A percentile compares a stretch with the other conserved stretches of the same genome.
Conservation (phyloP, 1,140 invertebrate genomes). For the Microvelia longipes region DNA sequence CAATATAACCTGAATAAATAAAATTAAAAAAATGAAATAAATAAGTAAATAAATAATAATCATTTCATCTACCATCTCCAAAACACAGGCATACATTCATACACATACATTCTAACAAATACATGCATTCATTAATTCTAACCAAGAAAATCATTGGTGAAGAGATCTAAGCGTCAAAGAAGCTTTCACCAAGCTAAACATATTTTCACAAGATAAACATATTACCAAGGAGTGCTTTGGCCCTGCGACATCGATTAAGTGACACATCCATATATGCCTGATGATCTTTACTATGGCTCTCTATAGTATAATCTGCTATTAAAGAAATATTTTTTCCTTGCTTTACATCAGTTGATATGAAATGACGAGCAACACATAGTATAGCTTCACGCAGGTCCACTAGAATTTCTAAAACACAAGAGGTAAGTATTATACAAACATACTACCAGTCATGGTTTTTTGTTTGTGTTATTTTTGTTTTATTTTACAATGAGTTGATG, state of each 20-base stretch:
- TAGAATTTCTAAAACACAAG: slow-evolving; percentile 57
- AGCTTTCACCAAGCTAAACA: too few relatives aligned
- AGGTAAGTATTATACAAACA: slow-evolving; percentile 12
- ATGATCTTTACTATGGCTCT: slow-evolving; percentile 86
- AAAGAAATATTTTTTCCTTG: slow-evolving; percentile 52
- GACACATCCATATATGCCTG: slow-evolving; percentile 86
- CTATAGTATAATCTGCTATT: slow-evolving; percentile 85
- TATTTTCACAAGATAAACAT: too few relatives aligned
- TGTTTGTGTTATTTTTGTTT: not conserved
- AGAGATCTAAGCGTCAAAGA: too few relatives aligned
- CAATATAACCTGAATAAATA: too few relatives aligned
- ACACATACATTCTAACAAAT: too few relatives aligned
- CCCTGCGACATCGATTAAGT: slow-evolving; percentile 68
- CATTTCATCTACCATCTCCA: too few relatives aligned
- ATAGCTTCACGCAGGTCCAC: slow-evolving; percentile 96
- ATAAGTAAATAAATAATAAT: too few relatives aligned
- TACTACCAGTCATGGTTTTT: slow-evolving; percentile 2
- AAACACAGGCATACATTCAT: too few relatives aligned
- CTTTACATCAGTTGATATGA: slow-evolving; percentile 64
- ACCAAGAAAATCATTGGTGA: too few relatives aligned
- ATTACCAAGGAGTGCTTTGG: slow-evolving; percentile 75
- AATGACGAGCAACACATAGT: slow-evolving; percentile 72
- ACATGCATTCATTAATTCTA: too few relatives aligned
- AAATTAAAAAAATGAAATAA: too few relatives aligned
- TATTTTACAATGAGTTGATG: not conserved